Evolutionary conservation across 2,888 invertebrate genomes (phyloP).

Genomic region (Nudaria mundana): DNA sequence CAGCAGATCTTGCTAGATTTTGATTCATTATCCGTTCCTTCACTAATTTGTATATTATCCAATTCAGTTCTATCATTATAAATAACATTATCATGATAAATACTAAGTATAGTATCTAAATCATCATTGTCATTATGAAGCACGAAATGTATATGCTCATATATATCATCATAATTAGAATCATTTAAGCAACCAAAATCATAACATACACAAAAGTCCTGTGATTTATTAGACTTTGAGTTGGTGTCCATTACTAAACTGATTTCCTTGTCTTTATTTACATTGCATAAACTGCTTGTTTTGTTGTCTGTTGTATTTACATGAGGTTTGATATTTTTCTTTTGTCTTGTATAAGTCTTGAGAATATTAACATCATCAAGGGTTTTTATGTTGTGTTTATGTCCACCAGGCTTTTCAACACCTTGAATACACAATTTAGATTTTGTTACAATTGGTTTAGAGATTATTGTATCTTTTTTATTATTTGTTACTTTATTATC

Average conservation of each 20-base stretch:
- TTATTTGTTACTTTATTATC: neutral
- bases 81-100: slow-evolving; percentile 43
- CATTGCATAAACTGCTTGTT: neutral
- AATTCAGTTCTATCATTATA: slow-evolving; percentile 15
- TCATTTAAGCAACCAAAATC: slow-evolving; percentile 58
- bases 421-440: slow-evolving; percentile 59
- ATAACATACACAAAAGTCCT: slow-evolving; percentile 54
- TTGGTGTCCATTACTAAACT: slow-evolving; percentile 16
- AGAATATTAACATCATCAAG: slow-evolving; percentile 16
- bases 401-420: slow-evolving; percentile 66
- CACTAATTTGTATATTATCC: slow-evolving; percentile 9
- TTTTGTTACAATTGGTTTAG: slow-evolving; percentile 28
- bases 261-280: slow-evolving; percentile 3
- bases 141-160: slow-evolving; percentile 64
- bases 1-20: slow-evolving; percentile 27
- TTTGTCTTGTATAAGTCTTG: slow-evolving; percentile 47
- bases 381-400: slow-evolving; percentile 5
- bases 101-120: slow-evolving; percentile 46
- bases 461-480: slow-evolving; percentile 15
- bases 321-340: slow-evolving; percentile 17
- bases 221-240: slow-evolving; percentile 9
- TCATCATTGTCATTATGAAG: slow-evolving; percentile 36
- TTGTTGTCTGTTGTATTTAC: slow-evolving; percentile 10
- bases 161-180: slow-evolving; percentile 41
- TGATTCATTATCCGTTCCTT: slow-evolving; percentile 16